phyloP scores from a whole-genome alignment of 1,140 invertebrate species.

The Lineus longissimus region DNA sequence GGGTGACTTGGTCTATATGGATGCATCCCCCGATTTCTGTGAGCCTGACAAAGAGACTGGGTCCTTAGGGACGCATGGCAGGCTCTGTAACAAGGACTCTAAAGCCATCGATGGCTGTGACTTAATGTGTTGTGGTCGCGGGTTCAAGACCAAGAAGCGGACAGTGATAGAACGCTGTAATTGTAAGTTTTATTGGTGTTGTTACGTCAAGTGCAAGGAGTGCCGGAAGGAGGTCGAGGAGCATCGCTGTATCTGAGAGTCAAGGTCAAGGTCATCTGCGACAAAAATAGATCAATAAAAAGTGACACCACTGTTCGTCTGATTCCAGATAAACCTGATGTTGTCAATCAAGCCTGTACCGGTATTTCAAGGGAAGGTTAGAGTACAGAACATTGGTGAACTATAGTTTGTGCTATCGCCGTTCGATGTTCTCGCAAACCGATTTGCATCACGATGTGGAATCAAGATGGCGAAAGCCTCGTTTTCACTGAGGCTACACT shows the following conservation, averaged over 20 bases:
- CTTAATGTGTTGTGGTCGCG: constrained; percentile 59
- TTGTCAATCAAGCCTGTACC: too few species aligned
- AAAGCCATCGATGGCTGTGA: constrained; percentile 54
- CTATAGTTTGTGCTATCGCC: too few species aligned
- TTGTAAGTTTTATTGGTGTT: constrained; percentile 59
- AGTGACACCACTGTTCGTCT: background rate
- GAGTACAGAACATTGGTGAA: too few species aligned
- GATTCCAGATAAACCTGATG: too few species aligned
- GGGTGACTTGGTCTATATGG: constrained; percentile 81
- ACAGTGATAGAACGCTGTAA: constrained; percentile 66
- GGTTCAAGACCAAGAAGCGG: constrained; percentile 57
- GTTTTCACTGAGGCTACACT: too few species aligned
- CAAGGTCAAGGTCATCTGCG: background rate
- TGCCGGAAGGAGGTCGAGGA: constrained; percentile 50
- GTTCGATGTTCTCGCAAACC: too few species aligned
- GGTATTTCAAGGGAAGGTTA: too few species aligned
- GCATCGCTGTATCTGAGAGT: constrained; percentile 42
- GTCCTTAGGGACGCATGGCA: constrained; percentile 48
- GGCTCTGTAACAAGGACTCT: constrained; percentile 54
- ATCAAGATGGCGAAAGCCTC: too few species aligned
- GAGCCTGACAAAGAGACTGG: constrained; percentile 66
- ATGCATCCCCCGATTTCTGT: constrained; percentile 92
- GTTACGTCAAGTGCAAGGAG: constrained; percentile 55
- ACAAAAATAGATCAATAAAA: background rate
- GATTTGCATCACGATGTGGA: too few species aligned